These are phyloP conservation scores for Drosophila buzzatii DNA, from an alignment of 2,888 invertebrate species.

Conservation along the genomic window DNA sequence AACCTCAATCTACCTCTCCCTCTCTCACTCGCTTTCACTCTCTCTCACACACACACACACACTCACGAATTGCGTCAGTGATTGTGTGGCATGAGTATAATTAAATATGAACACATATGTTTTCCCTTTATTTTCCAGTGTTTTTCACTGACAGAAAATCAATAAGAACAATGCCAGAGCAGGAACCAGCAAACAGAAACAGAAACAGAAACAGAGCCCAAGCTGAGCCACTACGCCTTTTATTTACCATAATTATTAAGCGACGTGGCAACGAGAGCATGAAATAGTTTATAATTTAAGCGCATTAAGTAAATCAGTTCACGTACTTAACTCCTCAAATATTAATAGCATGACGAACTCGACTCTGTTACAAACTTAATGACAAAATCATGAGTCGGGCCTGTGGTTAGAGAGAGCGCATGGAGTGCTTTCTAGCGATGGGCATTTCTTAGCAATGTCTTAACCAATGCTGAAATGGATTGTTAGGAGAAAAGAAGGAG, in stretches of 20 bases:
- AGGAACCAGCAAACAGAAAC: neutral
- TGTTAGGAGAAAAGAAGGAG: neutral
- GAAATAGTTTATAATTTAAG: slow-evolving; percentile 66
- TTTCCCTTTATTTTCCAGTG: slow-evolving; percentile 57
- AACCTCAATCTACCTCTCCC: slow-evolving; percentile 2
- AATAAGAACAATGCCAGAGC: slow-evolving; percentile 55
- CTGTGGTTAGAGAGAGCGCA: slow-evolving; percentile 14
- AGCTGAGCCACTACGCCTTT: slow-evolving; percentile 22
- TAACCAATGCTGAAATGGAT: neutral
- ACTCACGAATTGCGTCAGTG: slow-evolving; percentile 38
- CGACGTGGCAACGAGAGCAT: slow-evolving; percentile 22
- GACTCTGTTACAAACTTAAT: slow-evolving; percentile 50
- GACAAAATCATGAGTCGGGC: slow-evolving; percentile 23
- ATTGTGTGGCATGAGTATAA: slow-evolving; percentile 61
- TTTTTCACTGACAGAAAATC: slow-evolving; percentile 66
- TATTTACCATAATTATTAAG: slow-evolving; percentile 51
- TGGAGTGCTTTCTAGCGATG: neutral
- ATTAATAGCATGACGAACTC: slow-evolving; percentile 55
- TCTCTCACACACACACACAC: slow-evolving; percentile 1
- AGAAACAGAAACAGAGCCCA: slow-evolving; percentile 1
- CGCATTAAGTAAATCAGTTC: slow-evolving; percentile 66
- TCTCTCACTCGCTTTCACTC: neutral
- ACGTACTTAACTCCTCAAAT: slow-evolving; percentile 59
- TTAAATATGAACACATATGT: slow-evolving; percentile 73
- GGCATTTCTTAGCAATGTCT: neutral